Conservation (phyloP, 2,797 vertebrate genomes). For the Phataginus tetradactyla region DNA sequence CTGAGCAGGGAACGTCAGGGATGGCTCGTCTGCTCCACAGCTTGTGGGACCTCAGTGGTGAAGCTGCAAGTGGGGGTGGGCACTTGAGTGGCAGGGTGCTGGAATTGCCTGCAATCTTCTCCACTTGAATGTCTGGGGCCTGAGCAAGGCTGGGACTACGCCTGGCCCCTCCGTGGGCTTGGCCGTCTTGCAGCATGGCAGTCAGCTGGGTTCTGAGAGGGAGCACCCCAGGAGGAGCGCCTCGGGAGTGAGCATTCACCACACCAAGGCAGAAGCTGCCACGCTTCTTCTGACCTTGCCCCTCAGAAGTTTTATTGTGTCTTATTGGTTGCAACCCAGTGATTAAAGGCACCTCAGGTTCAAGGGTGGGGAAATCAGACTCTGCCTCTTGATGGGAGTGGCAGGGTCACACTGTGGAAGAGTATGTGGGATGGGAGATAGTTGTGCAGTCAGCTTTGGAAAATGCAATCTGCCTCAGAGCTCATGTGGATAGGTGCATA, state of each 20-base stretch:
- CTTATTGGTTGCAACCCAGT: background rate
- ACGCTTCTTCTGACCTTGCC: background rate
- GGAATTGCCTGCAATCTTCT: background rate
- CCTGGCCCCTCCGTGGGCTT: rapidly evolving
- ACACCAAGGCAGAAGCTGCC: background rate
- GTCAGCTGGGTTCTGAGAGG: background rate
- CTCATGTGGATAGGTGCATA: background rate
- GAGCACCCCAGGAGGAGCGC: no score
- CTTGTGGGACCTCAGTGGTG: background rate
- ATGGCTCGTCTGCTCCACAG: background rate
- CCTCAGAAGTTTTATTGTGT: background rate
- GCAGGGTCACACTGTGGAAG: background rate
- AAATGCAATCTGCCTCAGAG: background rate
- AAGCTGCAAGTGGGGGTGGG: background rate
- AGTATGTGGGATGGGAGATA: background rate
- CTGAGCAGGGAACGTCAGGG: background rate
- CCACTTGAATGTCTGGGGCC: background rate
- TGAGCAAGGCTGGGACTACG: background rate
- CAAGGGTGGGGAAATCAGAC: background rate
- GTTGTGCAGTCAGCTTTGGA: background rate
- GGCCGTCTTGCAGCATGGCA: background rate
- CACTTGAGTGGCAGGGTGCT: background rate
- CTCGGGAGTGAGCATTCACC: background rate
- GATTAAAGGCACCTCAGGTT: background rate
- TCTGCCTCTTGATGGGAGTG: background rate